Base-by-base conservation (phyloP, 2,113 vertebrate species). In the Gadus chalcogrammus region DNA sequence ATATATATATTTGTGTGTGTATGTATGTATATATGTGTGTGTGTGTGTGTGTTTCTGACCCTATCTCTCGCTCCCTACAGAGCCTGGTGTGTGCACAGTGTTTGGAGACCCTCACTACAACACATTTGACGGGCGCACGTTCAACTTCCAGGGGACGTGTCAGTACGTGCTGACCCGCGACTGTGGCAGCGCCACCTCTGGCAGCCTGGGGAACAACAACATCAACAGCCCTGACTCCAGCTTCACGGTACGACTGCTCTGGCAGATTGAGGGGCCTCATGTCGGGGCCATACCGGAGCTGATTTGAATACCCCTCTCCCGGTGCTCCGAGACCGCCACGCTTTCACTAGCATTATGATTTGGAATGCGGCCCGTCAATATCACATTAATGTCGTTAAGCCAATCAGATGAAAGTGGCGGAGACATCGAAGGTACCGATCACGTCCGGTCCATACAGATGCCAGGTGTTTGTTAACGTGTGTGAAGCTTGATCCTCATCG, bases 101-200 rank as follows among this genome's bases (percentile, higher is more conserved):
- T 99, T 99, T 83, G 97, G 97, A 70, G 97, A 99, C 79, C 97
- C 97, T 60, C 97, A 99, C 93, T 99, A 99, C 95, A 99, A 99
- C 93, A 99, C 97, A 69, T 99, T 98, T 81, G 97, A 99, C 35
- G 95, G 97, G 73, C 92, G 95, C 88, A 98, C 97, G 76, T 99
- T 99, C 92, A 99, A 99, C 94, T 99, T 99, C 87, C 97, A 99
- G 92, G 97, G 97, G 78, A 98, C 97, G 0, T 99, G 97, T 91
- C 95, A 98, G 87, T 99, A 99, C 64, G 92, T 99, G 65, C 92
- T 99, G 90, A 96, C 97, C 0, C 94, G 94, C 74, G 96, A 99
- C 82, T 99, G 97, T 15, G 82, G 87, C 0, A 1, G 68, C 18
- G 69, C 24, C 68, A 62, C 70, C 4, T 53, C 79, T 2, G 82